A percentile compares a stretch with the other conserved stretches of the same genome.
Conservation (phyloP, 2,113 vertebrate genomes). For the Pithys albifrons region DNA sequence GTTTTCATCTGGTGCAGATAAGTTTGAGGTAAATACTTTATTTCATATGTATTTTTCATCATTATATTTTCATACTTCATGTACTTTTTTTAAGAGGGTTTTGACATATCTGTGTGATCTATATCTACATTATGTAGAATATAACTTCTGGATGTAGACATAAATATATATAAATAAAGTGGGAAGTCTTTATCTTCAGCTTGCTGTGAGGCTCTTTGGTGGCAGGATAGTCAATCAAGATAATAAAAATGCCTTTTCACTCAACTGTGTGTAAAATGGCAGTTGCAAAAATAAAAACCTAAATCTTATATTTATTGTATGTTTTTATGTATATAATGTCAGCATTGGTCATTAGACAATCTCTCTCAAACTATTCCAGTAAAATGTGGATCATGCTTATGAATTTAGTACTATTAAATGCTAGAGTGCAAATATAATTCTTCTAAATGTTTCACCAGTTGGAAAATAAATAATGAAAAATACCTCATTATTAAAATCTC, state of each 20-base stretch:
- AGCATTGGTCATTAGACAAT: background rate
- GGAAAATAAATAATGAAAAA: slow-evolving; percentile 5
- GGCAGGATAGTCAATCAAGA: background rate
- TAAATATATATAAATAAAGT: background rate
- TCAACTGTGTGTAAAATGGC: background rate
- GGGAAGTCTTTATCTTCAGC: background rate
- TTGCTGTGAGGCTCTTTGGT: background rate
- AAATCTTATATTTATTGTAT: background rate
- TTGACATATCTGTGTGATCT: background rate
- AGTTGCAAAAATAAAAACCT: background rate
- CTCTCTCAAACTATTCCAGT: background rate
- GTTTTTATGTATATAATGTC: background rate
- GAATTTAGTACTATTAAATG: background rate
- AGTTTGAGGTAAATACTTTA: background rate
- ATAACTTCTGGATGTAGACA: background rate
- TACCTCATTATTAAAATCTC: background rate
- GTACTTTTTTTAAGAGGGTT: background rate
- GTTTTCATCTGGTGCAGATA: background rate
- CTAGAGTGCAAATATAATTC: background rate
- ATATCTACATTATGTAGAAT: background rate
- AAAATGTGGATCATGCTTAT: background rate
- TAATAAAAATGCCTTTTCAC: background rate
- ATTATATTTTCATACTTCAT: background rate
- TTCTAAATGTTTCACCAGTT: background rate
- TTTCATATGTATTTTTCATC: background rate